Percentiles rank a stretch among this genome's conserved stretches.
Evolutionary conservation across 2,113 vertebrate genomes (phyloP).

Genomic region (Myotis davidii): DNA sequence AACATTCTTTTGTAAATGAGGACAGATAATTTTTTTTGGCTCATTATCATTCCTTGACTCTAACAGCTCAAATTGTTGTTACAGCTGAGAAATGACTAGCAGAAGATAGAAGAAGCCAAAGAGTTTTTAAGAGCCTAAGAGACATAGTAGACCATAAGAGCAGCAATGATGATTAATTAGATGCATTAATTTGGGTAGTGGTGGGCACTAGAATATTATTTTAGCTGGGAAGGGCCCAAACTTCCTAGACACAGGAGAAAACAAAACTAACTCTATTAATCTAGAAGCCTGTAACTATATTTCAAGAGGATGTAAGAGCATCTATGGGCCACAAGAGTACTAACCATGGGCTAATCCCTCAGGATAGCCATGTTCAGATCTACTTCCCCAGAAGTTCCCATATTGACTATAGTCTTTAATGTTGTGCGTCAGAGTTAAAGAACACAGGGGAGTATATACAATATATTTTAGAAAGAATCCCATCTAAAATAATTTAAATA

Average conservation of each 20-base stretch:
- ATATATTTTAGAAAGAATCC: constrained; percentile 14
- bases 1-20: not conserved
- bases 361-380: not conserved
- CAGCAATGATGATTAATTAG: not conserved
- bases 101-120: not conserved
- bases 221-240: not conserved
- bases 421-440: constrained; percentile 14
- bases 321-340: not conserved
- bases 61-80: not conserved
- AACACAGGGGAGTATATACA: not conserved
- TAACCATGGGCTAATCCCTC: not conserved
- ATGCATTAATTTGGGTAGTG: not conserved
- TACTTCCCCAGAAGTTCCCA: not conserved
- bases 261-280: not conserved
- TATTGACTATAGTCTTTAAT: not conserved
- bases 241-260: not conserved
- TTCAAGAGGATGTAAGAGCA: not conserved
- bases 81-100: not conserved
- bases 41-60: not conserved
- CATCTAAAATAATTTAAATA: constrained; percentile 31
- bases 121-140: not conserved
- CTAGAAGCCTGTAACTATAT: not conserved
- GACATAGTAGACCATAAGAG: not conserved
- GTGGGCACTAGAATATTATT: not conserved
- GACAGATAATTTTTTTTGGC: not conserved